Evolutionary conservation across 2,113 vertebrate genomes (phyloP).

Genomic region (Spilogale gracilis): DNA sequence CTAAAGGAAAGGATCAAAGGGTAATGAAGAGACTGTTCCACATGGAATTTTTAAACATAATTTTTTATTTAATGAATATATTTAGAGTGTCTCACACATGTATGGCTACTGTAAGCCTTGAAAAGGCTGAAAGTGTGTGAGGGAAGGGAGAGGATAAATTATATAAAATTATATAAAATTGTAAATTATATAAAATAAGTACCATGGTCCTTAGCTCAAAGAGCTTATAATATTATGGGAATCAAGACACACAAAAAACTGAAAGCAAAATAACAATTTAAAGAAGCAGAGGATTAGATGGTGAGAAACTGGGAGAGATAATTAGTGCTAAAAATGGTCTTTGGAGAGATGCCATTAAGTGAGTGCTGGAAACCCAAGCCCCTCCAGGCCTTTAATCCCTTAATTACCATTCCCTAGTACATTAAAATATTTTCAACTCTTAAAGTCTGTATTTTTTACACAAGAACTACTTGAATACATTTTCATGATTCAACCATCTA

Average conservation of each 20-base stretch:
- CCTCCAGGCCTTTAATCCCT: slow-evolving; percentile 65
- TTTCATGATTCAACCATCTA: not conserved
- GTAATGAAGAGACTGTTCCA: not conserved
- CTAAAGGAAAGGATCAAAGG: slow-evolving; percentile 54
- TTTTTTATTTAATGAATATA: slow-evolving; percentile 59
- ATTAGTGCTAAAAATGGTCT: slow-evolving; percentile 74
- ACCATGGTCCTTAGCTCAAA: slow-evolving; percentile 28
- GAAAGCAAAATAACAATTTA: slow-evolving; percentile 60
- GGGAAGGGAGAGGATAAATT: not conserved
- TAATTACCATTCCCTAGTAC: slow-evolving; percentile 67
- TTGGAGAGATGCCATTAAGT: slow-evolving; percentile 68
- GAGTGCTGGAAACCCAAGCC: slow-evolving; percentile 45
- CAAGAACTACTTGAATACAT: not conserved
- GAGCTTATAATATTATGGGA: slow-evolving; percentile 1
- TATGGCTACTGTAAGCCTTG: slow-evolving; percentile 16
- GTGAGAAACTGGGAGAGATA: slow-evolving; percentile 60
- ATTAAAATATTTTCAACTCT: slow-evolving; percentile 50
- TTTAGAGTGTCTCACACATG: slow-evolving; percentile 27
- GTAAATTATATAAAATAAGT: slow-evolving; percentile 31
- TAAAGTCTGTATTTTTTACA: slow-evolving; percentile 32
- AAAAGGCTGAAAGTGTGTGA: not conserved
- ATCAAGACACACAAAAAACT: slow-evolving; percentile 26
- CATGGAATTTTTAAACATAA: not conserved
- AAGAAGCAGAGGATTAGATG: slow-evolving; percentile 6
- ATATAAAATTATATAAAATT: not conserved